Evolutionary conservation across 1,140 invertebrate genomes (phyloP).

Genomic region (Scaptomyza pallida): DNA sequence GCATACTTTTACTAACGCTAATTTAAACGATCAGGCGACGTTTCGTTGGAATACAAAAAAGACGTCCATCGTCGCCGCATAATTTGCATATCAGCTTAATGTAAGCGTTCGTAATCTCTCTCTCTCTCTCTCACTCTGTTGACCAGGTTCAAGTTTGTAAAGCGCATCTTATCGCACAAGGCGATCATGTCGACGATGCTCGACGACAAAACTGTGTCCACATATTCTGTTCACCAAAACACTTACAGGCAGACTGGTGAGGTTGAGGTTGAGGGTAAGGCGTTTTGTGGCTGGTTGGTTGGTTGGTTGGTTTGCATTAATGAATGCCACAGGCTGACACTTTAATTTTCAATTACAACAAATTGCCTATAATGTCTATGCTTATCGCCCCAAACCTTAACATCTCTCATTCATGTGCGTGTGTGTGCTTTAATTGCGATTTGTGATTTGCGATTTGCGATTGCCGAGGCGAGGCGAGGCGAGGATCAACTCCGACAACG

Average conservation of each 20-base stretch:
- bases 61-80: slow-evolving; percentile 39
- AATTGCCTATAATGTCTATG: slow-evolving; percentile 82
- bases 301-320: slow-evolving; percentile 41
- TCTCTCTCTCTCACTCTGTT: slow-evolving; percentile 22
- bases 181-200: slow-evolving; percentile 63
- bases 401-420: slow-evolving; percentile 16
- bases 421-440: slow-evolving; percentile 30
- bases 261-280: not conserved
- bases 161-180: slow-evolving; percentile 62
- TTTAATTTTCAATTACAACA: slow-evolving; percentile 83
- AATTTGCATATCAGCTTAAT: slow-evolving; percentile 83
- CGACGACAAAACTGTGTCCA: slow-evolving; percentile 70
- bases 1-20: slow-evolving; percentile 74
- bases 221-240: slow-evolving; percentile 8
- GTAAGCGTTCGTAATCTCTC: slow-evolving; percentile 45
- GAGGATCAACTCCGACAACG: not conserved
- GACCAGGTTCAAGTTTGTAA: slow-evolving; percentile 46
- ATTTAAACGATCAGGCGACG: slow-evolving; percentile 64
- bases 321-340: slow-evolving; percentile 79
- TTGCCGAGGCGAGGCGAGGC: too few relatives aligned
- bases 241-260: not conserved
- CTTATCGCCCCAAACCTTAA: slow-evolving; percentile 66
- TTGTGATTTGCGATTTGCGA: slow-evolving; percentile 10
- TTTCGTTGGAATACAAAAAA: slow-evolving; percentile 66
- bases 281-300: slow-evolving; percentile 55